phyloP scores from a whole-genome alignment of 2,888 invertebrate species.

The Syrphus vitripennis region DNA sequence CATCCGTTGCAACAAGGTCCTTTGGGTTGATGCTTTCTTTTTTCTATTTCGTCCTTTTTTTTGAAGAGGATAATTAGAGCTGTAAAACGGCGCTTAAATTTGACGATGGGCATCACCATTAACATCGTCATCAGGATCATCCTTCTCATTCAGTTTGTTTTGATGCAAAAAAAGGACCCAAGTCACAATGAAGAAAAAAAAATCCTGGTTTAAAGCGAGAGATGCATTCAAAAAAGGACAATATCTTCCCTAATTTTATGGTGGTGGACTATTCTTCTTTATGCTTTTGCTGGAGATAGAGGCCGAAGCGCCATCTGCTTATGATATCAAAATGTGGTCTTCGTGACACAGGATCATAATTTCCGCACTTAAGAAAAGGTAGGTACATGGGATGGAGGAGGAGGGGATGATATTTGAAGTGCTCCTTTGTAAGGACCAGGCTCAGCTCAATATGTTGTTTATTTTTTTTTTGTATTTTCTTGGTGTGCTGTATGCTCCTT shows the following conservation, averaged over 20 bases:
- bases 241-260: conserved; percentile 51
- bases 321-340: conserved; percentile 40
- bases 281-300: not conserved
- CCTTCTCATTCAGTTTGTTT: not conserved
- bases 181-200: conserved; percentile 1
- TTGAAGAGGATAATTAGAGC: conserved; percentile 71
- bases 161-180: conserved; percentile 31
- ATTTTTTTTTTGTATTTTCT: too few relatives aligned
- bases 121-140: conserved; percentile 50
- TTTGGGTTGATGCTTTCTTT: not conserved
- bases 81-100: conserved; percentile 72
- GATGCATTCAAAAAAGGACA: conserved; percentile 46
- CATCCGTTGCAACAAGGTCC: conserved; percentile 58
- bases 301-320: conserved; percentile 7
- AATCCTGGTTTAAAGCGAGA: conserved; percentile 17
- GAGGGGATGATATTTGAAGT: not conserved
- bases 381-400: too few relatives aligned
- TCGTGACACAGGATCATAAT: conserved; percentile 51
- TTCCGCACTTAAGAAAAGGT: conserved; percentile 17
- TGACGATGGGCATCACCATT: conserved; percentile 64
- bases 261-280: conserved; percentile 20
- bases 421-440: not conserved
- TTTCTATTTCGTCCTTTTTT: not conserved
- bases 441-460: conserved; percentile 25
- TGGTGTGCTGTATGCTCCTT: conserved; percentile 2